Base-by-base conservation (phyloP, 2,888 invertebrate species). In the Melinaea menophilus region DNA sequence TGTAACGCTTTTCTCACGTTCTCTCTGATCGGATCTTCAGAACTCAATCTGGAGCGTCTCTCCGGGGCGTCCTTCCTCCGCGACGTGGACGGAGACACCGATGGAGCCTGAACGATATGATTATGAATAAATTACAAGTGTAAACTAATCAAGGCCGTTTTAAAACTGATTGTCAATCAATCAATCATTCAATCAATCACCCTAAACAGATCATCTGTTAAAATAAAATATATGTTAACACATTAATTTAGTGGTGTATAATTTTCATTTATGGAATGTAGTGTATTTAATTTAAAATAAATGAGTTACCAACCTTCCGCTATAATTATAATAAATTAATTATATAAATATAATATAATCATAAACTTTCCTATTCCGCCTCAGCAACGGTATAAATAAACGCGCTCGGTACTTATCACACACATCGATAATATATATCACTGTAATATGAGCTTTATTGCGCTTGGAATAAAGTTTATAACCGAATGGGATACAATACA, bases 1-100 rank as follows among this genome's bases (percentile, higher is more conserved):
- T 88, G 89, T 48, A 98, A 86, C 0, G 96, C 95, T 78, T 96
- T 96, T 56, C 95, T 92, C 33, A 98, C 96, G 80, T 95, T 98
- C 2, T 95, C 92, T 59, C 98, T 91, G 56, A 97, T 93, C 7
- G 95, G 94, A 73, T 96, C 95, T 4, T 91, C 85, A 1, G 93
- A 81, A 61, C 80, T 81, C 84, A 86, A 83, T 75, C 74, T 90
- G 63, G 66, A 68, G 69, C 71, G 81, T 57, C 62, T 75, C n/a
- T 86, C 85, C 2, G 75, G 69, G 45, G 78, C 70, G 67, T 90
- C 89, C 76, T 85, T 90, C 66, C 85, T 82, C 22, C 86, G 86
- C 70, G 88, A 79, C 7, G 86, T 79, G 47, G 83, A 79, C 37
- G 89, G 86, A 69, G 87, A 82, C 58, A 84, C 83, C 80, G 84